Evolutionary conservation across 1,140 invertebrate species (phyloP), one percentile per base, ranked within the genome.

Genomic region (Geopemphigus sp.): DNA sequence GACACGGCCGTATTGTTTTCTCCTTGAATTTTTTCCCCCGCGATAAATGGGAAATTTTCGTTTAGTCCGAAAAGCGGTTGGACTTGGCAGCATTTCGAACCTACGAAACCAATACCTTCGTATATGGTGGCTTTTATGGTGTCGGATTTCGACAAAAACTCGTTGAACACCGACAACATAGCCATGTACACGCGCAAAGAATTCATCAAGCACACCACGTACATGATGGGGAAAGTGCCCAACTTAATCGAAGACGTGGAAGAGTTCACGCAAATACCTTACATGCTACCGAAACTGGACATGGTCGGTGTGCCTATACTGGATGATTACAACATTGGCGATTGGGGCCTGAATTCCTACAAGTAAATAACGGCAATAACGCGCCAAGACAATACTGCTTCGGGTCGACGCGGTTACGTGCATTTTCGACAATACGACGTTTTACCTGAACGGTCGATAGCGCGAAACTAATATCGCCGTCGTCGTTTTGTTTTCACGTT

Each of bases 311-410:
- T 93, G 61, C 91, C 92, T 6, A 15, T 24, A 17, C 88, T 93
- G 81, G 96, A 95, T 85, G 90, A 92, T 0, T 93, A 91, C 54
- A 94, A 93, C 39, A 94, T 95, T 92, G 93, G 95, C 84, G 93
- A 94, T 85, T 95, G 92, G 90, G 90, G 90, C 10, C 83, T 91
- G 0, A 86, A 90, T 3, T 89, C 88, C 6, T 90, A 89, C 81
- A 85, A 88, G 87, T 88, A 50, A 81, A 80, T 82, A 12, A 12
- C 47, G 47, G 12, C 14, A 11, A 45, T 5, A 11, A 5, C 39
- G 39, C 39, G 11, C 39, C 11, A n/a, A n/a, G n/a, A n/a, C n/a
- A n/a, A n/a, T n/a, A n/a, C n/a, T n/a, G n/a, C n/a, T n/a, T n/a
- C n/a, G n/a, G n/a, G n/a, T 39, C 8, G 32, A 39, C 32, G 32